Evolutionary conservation across 2,797 vertebrate species (phyloP).

Genomic region (Pampus argenteus): DNA sequence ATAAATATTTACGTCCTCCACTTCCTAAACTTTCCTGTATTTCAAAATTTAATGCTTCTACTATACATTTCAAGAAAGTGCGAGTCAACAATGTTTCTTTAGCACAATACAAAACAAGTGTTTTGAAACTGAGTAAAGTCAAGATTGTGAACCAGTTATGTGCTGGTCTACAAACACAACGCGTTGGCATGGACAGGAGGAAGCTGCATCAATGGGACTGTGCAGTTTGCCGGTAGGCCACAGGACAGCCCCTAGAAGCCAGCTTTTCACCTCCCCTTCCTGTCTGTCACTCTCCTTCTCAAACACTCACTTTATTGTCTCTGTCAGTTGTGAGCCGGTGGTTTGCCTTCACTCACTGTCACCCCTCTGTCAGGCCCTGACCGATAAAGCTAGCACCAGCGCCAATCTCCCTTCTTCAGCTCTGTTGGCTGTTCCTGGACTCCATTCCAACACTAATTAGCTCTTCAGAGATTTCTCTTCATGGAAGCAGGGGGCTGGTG

Average conservation of each 20-base stretch:
- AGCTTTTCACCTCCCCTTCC: conserved; percentile 40
- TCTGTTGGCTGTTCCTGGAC: conserved; percentile 94
- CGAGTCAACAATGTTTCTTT: neutral
- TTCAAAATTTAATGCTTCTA: neutral
- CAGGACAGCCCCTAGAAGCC: conserved; percentile 52
- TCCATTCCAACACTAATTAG: conserved; percentile 98
- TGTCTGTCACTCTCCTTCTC: conserved; percentile 74
- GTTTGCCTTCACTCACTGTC: conserved; percentile 92
- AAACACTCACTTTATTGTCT: conserved; percentile 90
- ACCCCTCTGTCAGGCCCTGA: conserved; percentile 92
- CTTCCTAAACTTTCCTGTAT: neutral
- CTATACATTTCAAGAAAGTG: neutral
- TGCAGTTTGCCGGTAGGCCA: conserved; percentile 39
- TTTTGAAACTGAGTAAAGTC: conserved; percentile 3
- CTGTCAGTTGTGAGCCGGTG: conserved; percentile 94
- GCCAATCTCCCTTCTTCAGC: conserved; percentile 91
- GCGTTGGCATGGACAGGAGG: conserved; percentile 24
- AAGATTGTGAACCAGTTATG: neutral
- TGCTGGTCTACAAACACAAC: conserved; percentile 21
- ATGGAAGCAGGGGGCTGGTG: conserved; percentile 82
- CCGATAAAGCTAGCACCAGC: conserved; percentile 87
- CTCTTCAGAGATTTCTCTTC: conserved; percentile 99
- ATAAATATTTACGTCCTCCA: neutral
- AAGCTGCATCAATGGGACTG: conserved; percentile 28
- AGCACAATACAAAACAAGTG: conserved; percentile 4